Conservation (phyloP, 35 echinoderm and acorn worm species). For the Hemicentrotus pulcherrimus region DNA sequence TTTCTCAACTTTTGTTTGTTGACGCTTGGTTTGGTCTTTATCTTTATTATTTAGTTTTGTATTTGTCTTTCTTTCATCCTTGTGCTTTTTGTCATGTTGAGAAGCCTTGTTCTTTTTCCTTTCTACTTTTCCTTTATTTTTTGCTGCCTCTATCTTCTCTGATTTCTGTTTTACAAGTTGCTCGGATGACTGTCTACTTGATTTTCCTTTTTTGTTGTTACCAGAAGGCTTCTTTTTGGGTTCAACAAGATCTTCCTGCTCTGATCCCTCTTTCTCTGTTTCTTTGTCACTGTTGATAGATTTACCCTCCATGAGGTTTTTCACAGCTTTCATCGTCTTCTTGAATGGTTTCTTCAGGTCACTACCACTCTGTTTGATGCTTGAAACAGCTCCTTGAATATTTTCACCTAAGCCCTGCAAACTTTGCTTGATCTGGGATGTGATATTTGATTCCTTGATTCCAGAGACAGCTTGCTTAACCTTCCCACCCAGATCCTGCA, state of each 20-base stretch:
- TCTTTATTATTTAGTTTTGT: not conserved
- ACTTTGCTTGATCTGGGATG: slow-evolving; percentile 39
- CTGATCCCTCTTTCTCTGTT: not conserved
- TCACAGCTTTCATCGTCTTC: slow-evolving; percentile 10
- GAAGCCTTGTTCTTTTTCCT: not conserved
- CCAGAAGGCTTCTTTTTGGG: not conserved
- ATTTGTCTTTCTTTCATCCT: not conserved
- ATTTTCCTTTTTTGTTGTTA: not conserved
- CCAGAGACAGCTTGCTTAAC: not conserved
- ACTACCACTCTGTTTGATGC: not conserved
- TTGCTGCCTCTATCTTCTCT: not conserved
- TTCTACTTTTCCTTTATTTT: not conserved
- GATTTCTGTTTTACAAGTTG: not conserved
- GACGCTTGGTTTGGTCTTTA: not conserved
- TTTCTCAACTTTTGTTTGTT: not conserved
- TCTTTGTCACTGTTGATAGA: not conserved
- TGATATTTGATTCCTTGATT: slow-evolving; percentile 12
- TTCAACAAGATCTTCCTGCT: not conserved
- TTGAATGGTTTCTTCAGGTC: slow-evolving; percentile 20
- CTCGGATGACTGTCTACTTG: not conserved
- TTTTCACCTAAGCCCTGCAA: not conserved
- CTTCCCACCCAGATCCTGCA: not conserved
- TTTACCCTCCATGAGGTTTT: not conserved
- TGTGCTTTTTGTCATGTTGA: slow-evolving; percentile 20
- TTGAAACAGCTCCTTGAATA: slow-evolving; percentile 33